Percentiles rank a stretch among this genome's conserved stretches.
Conservation (phyloP, 1,140 invertebrate species). For the Trachymyrmex septentrionalis region DNA sequence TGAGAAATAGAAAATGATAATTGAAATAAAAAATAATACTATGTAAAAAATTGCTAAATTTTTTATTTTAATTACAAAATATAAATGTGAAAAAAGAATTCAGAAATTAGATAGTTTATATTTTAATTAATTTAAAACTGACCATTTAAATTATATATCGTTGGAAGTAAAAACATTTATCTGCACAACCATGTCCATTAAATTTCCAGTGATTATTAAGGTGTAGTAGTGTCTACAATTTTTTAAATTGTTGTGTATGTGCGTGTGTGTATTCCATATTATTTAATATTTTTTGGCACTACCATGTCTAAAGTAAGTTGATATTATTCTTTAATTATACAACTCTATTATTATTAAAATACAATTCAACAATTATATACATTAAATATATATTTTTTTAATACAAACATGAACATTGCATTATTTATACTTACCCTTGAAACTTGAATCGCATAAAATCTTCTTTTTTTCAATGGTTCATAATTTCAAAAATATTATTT, state of each 20-base stretch:
- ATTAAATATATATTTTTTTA: not conserved
- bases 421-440: not conserved
- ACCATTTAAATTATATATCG: not conserved
- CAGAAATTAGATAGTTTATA: not conserved
- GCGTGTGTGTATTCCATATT: not conserved
- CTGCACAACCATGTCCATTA: not conserved
- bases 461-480: not conserved
- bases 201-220: not conserved
- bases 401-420: not conserved
- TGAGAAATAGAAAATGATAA: not conserved
- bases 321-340: not conserved
- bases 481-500: not conserved
- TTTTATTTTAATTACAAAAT: not conserved
- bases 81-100: not conserved
- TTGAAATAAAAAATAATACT: too few species aligned
- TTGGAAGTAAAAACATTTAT: not conserved
- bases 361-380: not conserved
- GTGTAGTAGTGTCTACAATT: not conserved
- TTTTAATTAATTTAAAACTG: not conserved
- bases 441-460: not conserved
- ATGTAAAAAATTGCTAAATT: not conserved
- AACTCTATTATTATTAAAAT: too few species aligned
- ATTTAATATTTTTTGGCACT: not conserved
- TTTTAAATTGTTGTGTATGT: not conserved
- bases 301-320: not conserved